phyloP scores from a whole-genome alignment of 2,797 vertebrate species.

The Halcyon leucocephala region DNA sequence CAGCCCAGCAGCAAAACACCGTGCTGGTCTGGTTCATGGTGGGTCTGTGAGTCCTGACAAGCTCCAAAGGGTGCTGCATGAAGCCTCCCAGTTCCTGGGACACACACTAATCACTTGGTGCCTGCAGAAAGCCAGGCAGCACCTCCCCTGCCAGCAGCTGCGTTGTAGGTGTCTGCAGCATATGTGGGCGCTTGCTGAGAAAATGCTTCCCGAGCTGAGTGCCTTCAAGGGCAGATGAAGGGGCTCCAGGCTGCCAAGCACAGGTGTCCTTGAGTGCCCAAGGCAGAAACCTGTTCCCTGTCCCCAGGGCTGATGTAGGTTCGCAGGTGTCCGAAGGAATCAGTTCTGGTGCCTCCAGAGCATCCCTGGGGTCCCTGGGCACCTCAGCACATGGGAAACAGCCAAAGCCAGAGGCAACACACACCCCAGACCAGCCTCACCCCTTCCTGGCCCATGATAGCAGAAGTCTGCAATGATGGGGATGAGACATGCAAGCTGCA shows the following conservation, averaged over 20 bases:
- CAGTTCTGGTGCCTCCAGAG: not conserved
- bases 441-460: accelerated
- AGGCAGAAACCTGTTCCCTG: not conserved
- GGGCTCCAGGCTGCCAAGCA: not conserved
- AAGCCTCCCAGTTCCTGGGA: not conserved
- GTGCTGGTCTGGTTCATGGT: not conserved
- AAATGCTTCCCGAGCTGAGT: not conserved
- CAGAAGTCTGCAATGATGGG: not conserved
- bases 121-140: not conserved
- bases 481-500: not conserved
- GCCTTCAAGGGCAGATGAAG: not conserved
- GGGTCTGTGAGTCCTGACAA: accelerated
- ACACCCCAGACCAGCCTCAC: not conserved
- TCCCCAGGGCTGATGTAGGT: not conserved
- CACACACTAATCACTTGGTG: not conserved
- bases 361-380: not conserved
- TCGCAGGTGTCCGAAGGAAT: accelerated
- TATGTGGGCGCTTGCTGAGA: not conserved
- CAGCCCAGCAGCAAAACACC: not conserved
- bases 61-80: not conserved
- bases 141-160: slow-evolving; percentile 12
- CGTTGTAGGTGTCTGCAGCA: not conserved
- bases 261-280: not conserved
- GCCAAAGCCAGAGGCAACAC: not conserved
- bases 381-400: not conserved